Evolutionary conservation across 2,797 vertebrate genomes (phyloP), one percentile per base, ranked within the genome.

Genomic region (Sorex maritimensis): DNA sequence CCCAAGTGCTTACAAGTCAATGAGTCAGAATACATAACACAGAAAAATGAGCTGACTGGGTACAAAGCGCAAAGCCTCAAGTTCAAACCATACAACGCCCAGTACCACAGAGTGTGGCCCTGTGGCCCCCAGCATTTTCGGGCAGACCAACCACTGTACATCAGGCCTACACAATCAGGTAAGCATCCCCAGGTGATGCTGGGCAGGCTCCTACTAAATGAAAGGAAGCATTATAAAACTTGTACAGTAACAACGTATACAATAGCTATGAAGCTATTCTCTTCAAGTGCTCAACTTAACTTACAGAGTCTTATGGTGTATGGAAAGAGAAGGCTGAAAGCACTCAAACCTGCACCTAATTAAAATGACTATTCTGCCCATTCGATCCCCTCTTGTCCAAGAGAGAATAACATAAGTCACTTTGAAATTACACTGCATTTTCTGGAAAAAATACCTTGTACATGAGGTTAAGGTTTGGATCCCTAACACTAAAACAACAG

Each of bases 1-100:
- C 28, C 12, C n/a, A 28, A 90, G 63, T 71, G 30, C 28, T 95
- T 88, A 78, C 0, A 69, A 95, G 17, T 85, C 68, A 68, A 93
- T 67, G 34, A 90, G 19, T 67, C 13, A 81, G 5, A 2, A 78
- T 19, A n/a, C 6, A 78, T 30, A 71, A 21, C 58, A 61, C 58
- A 61, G 6, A 4, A 21, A 12, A 55, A 61, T 61, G 2, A 61
- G 58, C 15, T 61, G 6, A 23, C 19, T 61, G 58, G 58, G 3
- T 6, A 61, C 21, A 17, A 4, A 19, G 19, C 5, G 7, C 6
- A 61, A 61, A 61, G 58, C 58, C 58, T 23, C 15, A 61, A 61
- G 58, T 61, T 61, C 19, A 61, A 61, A 61, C 58, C 7, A 6
- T 58, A 15, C 21, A 61, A 19, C 58, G 21, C 15, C 58, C 58